Evolutionary conservation across 2,797 vertebrate genomes (phyloP), one percentile per base, ranked within the genome.

Genomic region (Percopsis omiscomaycus): DNA sequence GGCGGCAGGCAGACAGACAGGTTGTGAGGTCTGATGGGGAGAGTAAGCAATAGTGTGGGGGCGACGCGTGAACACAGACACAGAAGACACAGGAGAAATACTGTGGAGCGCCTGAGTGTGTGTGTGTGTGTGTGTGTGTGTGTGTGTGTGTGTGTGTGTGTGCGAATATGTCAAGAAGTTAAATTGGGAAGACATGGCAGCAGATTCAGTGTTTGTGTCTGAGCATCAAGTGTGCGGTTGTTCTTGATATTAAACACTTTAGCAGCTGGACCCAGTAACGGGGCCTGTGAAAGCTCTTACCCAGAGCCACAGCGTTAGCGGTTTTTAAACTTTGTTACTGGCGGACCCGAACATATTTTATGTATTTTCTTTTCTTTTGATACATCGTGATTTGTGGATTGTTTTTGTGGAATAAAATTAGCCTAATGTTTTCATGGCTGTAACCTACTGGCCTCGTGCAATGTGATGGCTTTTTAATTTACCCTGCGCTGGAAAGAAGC

Each of bases 1-100:
- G 6, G 32, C 32, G 32, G 59, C 86, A 88, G 83, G 74, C 74
- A 13, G 73, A 69, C 74, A 73, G 79, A 82, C 71, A 85, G 88
- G 84, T 86, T 83, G 84, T 88, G 85, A 88, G 82, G 88, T 89
- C 86, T 86, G 73, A 70, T 28, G 56, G 64, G 78, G 75, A 84
- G 78, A 85, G 84, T 79, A 86, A 85, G 83, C 81, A 49, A 74
- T 68, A 52, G 59, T 81, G 81, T 69, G 80, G 84, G 81, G 87
- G 80, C 73, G 51, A 78, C 63, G 59, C 73, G 71, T 73, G 82
- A 86, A 88, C 78, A 78, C 68, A 73, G 10, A 22, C 54, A 48
- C 68, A 64, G 22, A 22, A 22, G 66, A 58, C 69, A 69, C 66
- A 55, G 6, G 51, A 74, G 66, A 71, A 67, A 61, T 74, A 13